Base-by-base conservation (phyloP, 1,140 invertebrate species). In the Drosophila tsacasi region DNA sequence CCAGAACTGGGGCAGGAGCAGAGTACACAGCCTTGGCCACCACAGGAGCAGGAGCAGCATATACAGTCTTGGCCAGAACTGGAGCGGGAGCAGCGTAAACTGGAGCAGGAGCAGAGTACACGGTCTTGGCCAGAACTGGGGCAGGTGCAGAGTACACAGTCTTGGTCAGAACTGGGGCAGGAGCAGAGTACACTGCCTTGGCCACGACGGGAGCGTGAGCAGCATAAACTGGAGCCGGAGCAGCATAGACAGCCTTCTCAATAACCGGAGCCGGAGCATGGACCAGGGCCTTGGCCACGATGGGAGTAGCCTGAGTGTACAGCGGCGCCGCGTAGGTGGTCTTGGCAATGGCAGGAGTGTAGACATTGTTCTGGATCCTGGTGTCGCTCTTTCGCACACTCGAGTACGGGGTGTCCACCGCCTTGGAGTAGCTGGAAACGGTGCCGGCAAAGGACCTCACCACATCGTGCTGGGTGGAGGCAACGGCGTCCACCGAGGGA, bases 311-410 rank as follows among this genome's bases (percentile, higher is more conserved):
- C 62, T 89, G 85, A 23, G 85, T 89, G 54, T 90, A 85, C 30
- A 89, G 66, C 8, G 85, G 81, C 46, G 85, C 83, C 0, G 83
- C 83, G 64, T 91, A 91, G 0, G 73, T 74, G 42, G 82, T 81
- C 75, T 84, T 90, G 50, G 83, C 80, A 65, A 91, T 68, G 0
- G 87, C 80, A 15, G 94, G 81, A 19, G 93, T 82, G 42, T 93
- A 93, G 15, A 93, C 95, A 27, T 90, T 90, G 44, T 90, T 90
- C 42, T 90, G 82, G 71, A 91, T 79, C 44, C 95, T 93, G 1
- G 94, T 94, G 85, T 95, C 95, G 80, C 93, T 93, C 93, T 95
- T 95, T 71, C 95, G 94, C 15, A 95, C 95, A 81, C 94, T 95
- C 63, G 95, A 95, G 93, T 94, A 95, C 17, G 95, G 94, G 35